Evolutionary conservation across 2,113 vertebrate genomes (phyloP), one percentile per base, ranked within the genome.

Genomic region (Protomyctophum bolini): DNA sequence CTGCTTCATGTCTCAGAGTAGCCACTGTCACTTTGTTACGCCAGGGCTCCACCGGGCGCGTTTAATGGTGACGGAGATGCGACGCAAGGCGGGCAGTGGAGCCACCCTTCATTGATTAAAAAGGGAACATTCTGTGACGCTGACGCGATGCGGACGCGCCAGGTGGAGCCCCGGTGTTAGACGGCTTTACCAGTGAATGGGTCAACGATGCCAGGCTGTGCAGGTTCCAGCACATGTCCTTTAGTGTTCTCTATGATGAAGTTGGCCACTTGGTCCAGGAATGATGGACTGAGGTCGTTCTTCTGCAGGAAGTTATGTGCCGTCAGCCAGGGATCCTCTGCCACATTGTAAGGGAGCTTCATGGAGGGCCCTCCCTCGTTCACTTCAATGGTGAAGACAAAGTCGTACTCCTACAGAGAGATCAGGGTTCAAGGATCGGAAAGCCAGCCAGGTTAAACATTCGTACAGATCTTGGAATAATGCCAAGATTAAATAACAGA

Each of bases 201-300:
- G 91, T 99, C 98, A 12, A 93, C 93, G 83, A 88, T 92, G 2
- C 83, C 79, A 6, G 89, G 71, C 59, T 86, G 92, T 5, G 92
- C 89, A 57, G 86, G 83, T 67, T 94, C 91, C 55, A 96, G 66
- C 1, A 87, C 93, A 69, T 96, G 95, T n/a, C 96, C 97, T 89
- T 96, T 97, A 45, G 97, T 97, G 84, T 99, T 99, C 79, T 99
- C 95, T 12, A 98, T 96, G 79, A 99, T 99, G 86, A 99, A 99
- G 76, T 98, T 96, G 77, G 97, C 98, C 70, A 99, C 98, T 76
- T 99, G 97, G 93, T 99, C 97, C 63, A 99, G 90, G 90, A 99
- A 99, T 95, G 96, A 94, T 45, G 97, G 93, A 86, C 95, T 98
- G 58, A 99, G 90, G 86, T 98, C 95, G 79, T 99, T 98, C 88